Conservation (phyloP, 2,113 vertebrate genomes). For the Castor canadensis region DNA sequence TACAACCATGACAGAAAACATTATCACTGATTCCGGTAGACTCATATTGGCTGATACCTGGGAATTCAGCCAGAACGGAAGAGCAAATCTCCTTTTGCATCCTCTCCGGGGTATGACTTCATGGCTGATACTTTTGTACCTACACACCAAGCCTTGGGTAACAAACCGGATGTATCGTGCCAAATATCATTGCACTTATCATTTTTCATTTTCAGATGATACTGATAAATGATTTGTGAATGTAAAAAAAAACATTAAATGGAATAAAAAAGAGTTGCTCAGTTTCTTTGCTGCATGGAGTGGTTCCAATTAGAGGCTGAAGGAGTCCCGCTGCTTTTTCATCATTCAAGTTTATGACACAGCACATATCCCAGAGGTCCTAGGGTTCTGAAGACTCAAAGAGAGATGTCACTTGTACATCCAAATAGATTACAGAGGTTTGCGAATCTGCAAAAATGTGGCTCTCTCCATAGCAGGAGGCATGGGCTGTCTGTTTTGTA, state of each 20-base stretch:
- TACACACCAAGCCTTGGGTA: constrained; percentile 72
- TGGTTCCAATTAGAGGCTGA: constrained; percentile 83
- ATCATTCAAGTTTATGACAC: constrained; percentile 82
- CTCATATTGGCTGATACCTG: constrained; percentile 80
- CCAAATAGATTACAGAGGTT: constrained; percentile 78
- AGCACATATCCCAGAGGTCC: constrained; percentile 79
- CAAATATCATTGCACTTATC: constrained; percentile 80
- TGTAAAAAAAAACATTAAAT: constrained; percentile 78
- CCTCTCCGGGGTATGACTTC: constrained; percentile 83
- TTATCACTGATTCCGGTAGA: constrained; percentile 85
- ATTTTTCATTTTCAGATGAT: constrained; percentile 78
- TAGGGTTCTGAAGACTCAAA: constrained; percentile 74
- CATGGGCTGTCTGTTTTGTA: constrained; percentile 67
- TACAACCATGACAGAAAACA: constrained; percentile 86
- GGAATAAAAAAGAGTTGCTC: constrained; percentile 79
- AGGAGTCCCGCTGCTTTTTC: constrained; percentile 80
- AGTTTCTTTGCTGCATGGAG: constrained; percentile 75
- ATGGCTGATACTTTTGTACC: constrained; percentile 76
- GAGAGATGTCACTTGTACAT: constrained; percentile 78
- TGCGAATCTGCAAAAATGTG: constrained; percentile 76
- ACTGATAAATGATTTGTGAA: constrained; percentile 83
- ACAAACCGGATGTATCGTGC: constrained; percentile 75
- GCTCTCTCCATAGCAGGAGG: constrained; percentile 72
- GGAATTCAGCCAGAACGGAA: constrained; percentile 85
- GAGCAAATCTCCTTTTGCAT: constrained; percentile 78